These are phyloP conservation scores for Danaus chrysippus DNA, from an alignment of 2,888 invertebrate genomes.

Conservation along the genomic window DNA sequence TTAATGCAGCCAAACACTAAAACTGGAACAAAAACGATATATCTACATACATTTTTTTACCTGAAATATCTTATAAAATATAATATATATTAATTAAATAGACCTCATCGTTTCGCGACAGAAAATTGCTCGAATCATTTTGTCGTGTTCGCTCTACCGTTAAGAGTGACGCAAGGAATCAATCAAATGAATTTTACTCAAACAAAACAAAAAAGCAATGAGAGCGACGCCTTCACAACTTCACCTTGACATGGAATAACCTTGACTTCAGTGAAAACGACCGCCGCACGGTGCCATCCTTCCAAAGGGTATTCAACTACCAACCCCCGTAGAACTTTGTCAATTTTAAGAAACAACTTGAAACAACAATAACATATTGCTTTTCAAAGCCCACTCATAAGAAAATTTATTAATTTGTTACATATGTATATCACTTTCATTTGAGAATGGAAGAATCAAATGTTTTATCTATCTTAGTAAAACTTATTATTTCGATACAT, in stretches of 20 bases:
- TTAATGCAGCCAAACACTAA: too few relatives aligned
- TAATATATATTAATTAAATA: constrained; percentile 12
- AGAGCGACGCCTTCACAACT: constrained; percentile 64
- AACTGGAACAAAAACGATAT: background rate
- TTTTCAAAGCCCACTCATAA: too few relatives aligned
- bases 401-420: background rate
- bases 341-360: too few relatives aligned
- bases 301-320: constrained; percentile 17
- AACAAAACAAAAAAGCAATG: constrained; percentile 64
- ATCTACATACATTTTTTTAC: background rate
- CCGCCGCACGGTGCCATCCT: constrained; percentile 36
- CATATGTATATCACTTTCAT: background rate
- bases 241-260: constrained; percentile 67
- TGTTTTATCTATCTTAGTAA: background rate
- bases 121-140: constrained; percentile 17
- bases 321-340: constrained; percentile 6
- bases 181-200: constrained; percentile 61
- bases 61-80: constrained; percentile 7
- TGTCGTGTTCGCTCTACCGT: constrained; percentile 56
- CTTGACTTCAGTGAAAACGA: constrained; percentile 75
- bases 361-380: too few relatives aligned
- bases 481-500: too few relatives aligned
- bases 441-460: background rate
- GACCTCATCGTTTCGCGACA: constrained; percentile 6
- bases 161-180: constrained; percentile 66